A percentile compares a stretch with the other conserved stretches of the same genome.
Conservation (phyloP, 2,888 invertebrate species). For the Dryobota labecula region DNA sequence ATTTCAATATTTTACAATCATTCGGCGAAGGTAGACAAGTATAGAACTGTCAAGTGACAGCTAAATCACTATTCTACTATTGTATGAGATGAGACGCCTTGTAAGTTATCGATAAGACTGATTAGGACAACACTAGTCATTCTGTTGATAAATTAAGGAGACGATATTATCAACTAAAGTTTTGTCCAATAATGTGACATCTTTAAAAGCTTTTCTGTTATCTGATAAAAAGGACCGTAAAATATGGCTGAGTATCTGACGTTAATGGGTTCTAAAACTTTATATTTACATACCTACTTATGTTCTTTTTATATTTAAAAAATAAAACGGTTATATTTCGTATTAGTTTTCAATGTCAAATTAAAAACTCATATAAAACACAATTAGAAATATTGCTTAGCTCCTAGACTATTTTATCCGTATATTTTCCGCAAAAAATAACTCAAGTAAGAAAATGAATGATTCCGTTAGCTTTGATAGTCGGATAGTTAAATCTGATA, state of each 20-base stretch:
- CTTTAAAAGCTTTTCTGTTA: slow-evolving; percentile 54
- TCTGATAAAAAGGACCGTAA: slow-evolving; percentile 37
- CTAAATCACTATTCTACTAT: slow-evolving; percentile 13
- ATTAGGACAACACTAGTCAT: slow-evolving; percentile 1
- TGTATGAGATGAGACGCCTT: not conserved
- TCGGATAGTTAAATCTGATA: slow-evolving; percentile 53
- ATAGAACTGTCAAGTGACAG: slow-evolving; percentile 3
- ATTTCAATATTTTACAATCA: slow-evolving; percentile 51
- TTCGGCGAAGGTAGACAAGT: slow-evolving; percentile 6
- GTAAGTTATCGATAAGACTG: slow-evolving; percentile 10
- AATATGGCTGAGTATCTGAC: slow-evolving; percentile 34
- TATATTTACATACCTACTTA: slow-evolving; percentile 22
- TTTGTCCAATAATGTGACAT: slow-evolving; percentile 44
- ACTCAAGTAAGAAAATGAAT: slow-evolving; percentile 8
- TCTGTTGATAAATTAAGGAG: slow-evolving; percentile 30
- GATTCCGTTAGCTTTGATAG: slow-evolving; percentile 31
- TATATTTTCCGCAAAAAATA: slow-evolving; percentile 1
- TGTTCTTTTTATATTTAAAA: slow-evolving; percentile 7
- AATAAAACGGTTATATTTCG: not conserved
- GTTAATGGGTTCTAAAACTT: slow-evolving; percentile 50
- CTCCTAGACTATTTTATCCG: not conserved
- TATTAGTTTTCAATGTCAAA: slow-evolving; percentile 16
- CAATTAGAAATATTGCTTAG: not conserved
- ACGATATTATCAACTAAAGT: slow-evolving; percentile 28
- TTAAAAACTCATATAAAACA: slow-evolving; percentile 17